A percentile compares a stretch with the other conserved stretches of the same genome.
These are phyloP conservation scores for Standfussiana lucernea DNA, from an alignment of 2,888 invertebrate genomes.

Conservation along the genomic window DNA sequence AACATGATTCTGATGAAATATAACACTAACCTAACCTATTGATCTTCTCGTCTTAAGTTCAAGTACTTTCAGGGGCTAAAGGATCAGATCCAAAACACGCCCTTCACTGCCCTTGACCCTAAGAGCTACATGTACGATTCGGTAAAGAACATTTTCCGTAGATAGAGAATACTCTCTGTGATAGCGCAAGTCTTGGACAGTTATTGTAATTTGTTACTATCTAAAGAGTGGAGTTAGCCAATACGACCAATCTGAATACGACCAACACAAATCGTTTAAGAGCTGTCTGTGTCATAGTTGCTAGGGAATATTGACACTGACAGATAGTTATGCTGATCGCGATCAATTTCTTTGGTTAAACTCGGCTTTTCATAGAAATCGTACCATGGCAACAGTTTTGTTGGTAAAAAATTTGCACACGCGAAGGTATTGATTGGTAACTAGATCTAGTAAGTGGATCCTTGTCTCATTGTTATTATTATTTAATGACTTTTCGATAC, in stretches of 20 bases:
- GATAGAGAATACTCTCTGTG: background rate
- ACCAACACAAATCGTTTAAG: background rate
- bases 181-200: background rate
- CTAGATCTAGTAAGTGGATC: background rate
- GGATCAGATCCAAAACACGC: conserved; percentile 19
- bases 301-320: background rate
- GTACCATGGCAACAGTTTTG: background rate
- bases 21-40: background rate
- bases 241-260: background rate
- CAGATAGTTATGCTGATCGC: background rate
- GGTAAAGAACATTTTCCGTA: conserved; percentile 37
- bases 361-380: background rate
- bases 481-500: background rate
- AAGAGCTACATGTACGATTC: conserved; percentile 26
- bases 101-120: conserved; percentile 55
- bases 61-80: conserved; percentile 15
- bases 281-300: background rate
- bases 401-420: background rate
- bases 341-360: background rate
- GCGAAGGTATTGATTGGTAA: too few relatives aligned
- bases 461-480: background rate
- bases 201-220: background rate
- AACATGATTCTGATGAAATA: background rate
- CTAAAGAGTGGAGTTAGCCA: background rate
- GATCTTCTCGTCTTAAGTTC: conserved; percentile 1